phyloP scores from a whole-genome alignment of 2,888 invertebrate species.

The Laothoe populi region DNA sequence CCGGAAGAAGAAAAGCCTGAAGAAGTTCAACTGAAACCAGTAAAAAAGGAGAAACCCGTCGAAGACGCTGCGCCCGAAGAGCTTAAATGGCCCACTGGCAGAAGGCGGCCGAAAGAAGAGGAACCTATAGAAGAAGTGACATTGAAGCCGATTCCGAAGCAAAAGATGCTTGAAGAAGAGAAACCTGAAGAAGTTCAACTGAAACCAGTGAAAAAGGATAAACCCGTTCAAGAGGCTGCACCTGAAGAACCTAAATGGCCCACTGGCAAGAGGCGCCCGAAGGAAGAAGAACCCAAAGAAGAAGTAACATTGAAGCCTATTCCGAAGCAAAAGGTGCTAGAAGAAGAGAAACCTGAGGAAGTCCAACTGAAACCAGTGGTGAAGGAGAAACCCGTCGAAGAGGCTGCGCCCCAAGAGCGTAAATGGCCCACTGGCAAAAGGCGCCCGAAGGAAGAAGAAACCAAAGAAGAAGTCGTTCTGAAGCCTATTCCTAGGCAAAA shows the following conservation, averaged over 20 bases:
- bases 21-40: constrained; percentile 59
- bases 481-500: constrained; percentile 47
- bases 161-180: constrained; percentile 52
- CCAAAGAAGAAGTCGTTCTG: constrained; percentile 38
- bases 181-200: constrained; percentile 49
- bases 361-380: constrained; percentile 39
- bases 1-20: constrained; percentile 53
- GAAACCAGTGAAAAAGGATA: constrained; percentile 46
- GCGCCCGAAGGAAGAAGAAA: constrained; percentile 33
- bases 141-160: constrained; percentile 52
- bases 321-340: constrained; percentile 48
- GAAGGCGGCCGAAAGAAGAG: constrained; percentile 43
- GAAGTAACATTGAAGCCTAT: constrained; percentile 63
- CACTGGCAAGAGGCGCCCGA: constrained; percentile 47
- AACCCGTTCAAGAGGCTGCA: constrained; percentile 49
- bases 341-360: constrained; percentile 44
- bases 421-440: constrained; percentile 13
- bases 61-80: constrained; percentile 65
- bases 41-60: constrained; percentile 53
- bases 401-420: constrained; percentile 7
- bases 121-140: constrained; percentile 56
- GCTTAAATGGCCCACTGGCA: constrained; percentile 46
- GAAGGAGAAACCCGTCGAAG: constrained; percentile 43
- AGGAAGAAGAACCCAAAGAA: constrained; percentile 48
- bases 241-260: constrained; percentile 54